phyloP scores from a whole-genome alignment of 2,888 invertebrate genomes.

The Ptychoptera albimana region DNA sequence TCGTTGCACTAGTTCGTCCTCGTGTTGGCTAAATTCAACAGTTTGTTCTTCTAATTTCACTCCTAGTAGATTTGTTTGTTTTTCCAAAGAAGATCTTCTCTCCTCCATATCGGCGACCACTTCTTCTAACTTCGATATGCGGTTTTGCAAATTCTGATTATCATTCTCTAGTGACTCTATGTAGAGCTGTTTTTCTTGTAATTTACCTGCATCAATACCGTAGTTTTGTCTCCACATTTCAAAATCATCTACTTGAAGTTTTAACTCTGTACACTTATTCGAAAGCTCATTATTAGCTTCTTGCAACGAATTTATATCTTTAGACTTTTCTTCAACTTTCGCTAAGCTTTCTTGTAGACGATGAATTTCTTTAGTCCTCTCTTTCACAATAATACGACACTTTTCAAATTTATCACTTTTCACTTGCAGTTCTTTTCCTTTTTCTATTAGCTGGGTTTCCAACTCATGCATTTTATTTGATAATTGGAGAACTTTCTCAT shows the following conservation, averaged over 20 bases:
- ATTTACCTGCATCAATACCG: constrained; percentile 39
- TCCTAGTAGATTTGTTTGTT: constrained; percentile 43
- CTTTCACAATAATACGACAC: constrained; percentile 34
- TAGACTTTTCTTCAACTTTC: constrained; percentile 11
- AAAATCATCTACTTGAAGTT: too few species aligned
- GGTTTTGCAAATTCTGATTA: constrained; percentile 43
- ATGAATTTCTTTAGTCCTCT: constrained; percentile 39
- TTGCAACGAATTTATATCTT: constrained; percentile 6
- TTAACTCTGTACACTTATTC: background rate
- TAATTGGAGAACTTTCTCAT: constrained; percentile 27
- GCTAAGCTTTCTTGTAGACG: constrained; percentile 13
- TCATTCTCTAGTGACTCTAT: constrained; percentile 57
- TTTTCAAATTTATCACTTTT: constrained; percentile 36
- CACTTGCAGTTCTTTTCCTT: constrained; percentile 34
- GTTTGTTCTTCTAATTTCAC: constrained; percentile 41
- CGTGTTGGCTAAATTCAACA: constrained; percentile 42
- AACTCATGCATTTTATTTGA: constrained; percentile 29
- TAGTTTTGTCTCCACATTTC: too few species aligned
- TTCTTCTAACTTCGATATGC: constrained; percentile 49
- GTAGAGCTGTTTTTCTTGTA: constrained; percentile 57
- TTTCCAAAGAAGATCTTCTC: constrained; percentile 40
- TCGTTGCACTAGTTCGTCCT: constrained; percentile 44
- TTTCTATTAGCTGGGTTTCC: constrained; percentile 29
- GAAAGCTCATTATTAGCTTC: background rate
- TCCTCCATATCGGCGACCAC: constrained; percentile 43